These are phyloP conservation scores for Vireo altiloquus DNA, from an alignment of 2,113 vertebrate species.

Conservation along the genomic window DNA sequence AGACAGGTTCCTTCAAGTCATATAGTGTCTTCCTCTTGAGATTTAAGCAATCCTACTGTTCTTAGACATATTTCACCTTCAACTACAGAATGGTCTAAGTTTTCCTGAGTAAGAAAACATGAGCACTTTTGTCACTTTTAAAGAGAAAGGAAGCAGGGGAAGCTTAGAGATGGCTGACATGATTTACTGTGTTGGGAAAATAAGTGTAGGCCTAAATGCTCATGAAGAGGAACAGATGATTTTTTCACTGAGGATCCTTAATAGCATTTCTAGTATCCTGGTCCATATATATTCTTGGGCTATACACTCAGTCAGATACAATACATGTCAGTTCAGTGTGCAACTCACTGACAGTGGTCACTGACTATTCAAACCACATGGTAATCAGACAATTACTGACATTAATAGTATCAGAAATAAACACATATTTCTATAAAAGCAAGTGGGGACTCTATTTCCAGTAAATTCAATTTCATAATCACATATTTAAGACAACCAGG, in stretches of 20 bases:
- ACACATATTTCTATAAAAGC: not conserved
- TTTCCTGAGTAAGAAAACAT: not conserved
- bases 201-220: not conserved
- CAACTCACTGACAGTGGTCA: not conserved
- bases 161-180: not conserved
- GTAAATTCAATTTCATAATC: not conserved
- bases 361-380: not conserved
- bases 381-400: not conserved
- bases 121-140: not conserved
- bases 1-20: not conserved
- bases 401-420: not conserved
- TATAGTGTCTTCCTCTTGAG: not conserved
- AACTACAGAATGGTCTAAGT: not conserved
- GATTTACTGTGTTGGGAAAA: not conserved
- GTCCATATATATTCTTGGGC: not conserved
- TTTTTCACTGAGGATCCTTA: not conserved
- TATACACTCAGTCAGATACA: fast-evolving
- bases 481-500: not conserved
- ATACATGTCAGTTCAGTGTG: not conserved
- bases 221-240: not conserved
- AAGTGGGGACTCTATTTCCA: not conserved
- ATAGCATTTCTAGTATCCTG: not conserved
- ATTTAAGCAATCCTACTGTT: not conserved
- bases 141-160: not conserved
- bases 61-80: not conserved